Evolutionary conservation across 2,797 vertebrate genomes (phyloP).

Genomic region (Macropodus opercularis): DNA sequence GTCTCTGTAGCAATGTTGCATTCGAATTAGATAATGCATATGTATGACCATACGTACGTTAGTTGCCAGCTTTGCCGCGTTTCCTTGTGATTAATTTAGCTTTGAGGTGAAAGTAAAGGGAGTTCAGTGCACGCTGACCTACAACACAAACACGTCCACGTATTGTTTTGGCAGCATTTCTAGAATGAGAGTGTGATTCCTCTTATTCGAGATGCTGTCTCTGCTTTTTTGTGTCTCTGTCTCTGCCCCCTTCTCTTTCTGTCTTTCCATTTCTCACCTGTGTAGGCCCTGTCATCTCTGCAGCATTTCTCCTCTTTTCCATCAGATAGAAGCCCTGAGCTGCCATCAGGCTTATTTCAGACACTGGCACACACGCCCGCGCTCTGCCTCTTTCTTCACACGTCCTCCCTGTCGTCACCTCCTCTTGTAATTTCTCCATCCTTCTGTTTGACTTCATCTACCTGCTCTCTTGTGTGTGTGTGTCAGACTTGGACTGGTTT

Average conservation of each 20-base stretch:
- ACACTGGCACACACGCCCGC: slow-evolving; percentile 40
- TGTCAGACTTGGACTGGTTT: slow-evolving; percentile 51
- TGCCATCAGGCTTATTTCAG: slow-evolving; percentile 77
- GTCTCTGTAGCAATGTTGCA: slow-evolving; percentile 24
- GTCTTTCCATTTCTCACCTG: slow-evolving; percentile 48
- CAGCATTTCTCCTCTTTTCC: slow-evolving; percentile 43
- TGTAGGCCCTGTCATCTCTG: slow-evolving; percentile 53
- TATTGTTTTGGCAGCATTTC: slow-evolving; percentile 43
- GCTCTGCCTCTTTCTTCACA: slow-evolving; percentile 30
- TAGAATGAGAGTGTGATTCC: slow-evolving; percentile 37
- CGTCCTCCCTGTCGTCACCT: slow-evolving; percentile 50
- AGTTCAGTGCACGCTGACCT: slow-evolving; percentile 16
- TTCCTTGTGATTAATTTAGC: slow-evolving; percentile 55
- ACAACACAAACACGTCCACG: slow-evolving; percentile 1
- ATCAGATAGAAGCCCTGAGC: slow-evolving; percentile 69
- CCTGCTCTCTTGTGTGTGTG: slow-evolving; percentile 29
- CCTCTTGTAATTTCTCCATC: slow-evolving; percentile 43
- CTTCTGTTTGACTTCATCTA: slow-evolving; percentile 40
- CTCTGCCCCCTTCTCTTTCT: slow-evolving; percentile 26
- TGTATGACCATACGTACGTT: slow-evolving; percentile 44
- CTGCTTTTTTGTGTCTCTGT: slow-evolving; percentile 19
- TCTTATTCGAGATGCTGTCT: slow-evolving; percentile 47
- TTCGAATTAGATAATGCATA: slow-evolving; percentile 59
- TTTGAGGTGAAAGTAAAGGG: slow-evolving; percentile 46
- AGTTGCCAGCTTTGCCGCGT: slow-evolving; percentile 34